Evolutionary conservation across 2,888 invertebrate genomes (phyloP), one percentile per base, ranked within the genome.

Genomic region (Orthosia cruda): DNA sequence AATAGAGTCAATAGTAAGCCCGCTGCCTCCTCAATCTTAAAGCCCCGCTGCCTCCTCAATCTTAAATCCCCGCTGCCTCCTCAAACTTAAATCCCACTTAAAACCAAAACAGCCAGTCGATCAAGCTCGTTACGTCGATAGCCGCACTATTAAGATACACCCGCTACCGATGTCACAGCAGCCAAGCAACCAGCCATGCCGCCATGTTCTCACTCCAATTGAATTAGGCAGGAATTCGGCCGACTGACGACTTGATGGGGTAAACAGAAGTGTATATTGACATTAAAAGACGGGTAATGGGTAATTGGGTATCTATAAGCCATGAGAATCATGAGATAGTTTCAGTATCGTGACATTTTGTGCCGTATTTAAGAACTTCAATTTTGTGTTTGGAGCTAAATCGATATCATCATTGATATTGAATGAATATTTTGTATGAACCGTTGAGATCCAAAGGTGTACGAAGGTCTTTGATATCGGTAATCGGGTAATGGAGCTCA

Each of bases 91-190:
- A 59, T 57, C 72, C 0, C 9, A 55, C n/a, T 26, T 23, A 59
- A 70, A 74, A 62, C 65, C 74, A 69, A 74, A 77, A 75, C 77
- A 59, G 78, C 64, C 50, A 67, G 66, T 73, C 73, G 77, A 69
- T 81, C 71, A 81, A n/a, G 66, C 81, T 85, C 91, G 80, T 87
- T 89, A 88, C 91, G 92, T 92, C 93, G 91, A 91, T 94, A 93
- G 93, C 92, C 80, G 90, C 87, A 88, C 92, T 90, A 93, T 93
- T 93, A 92, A 93, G 92, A 94, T 92, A 93, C 84, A 79, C 84
- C 77, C 84, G 72, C 75, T 20, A 89, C 86, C 88, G 88, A 88
- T 88, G 91, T 89, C 80, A 86, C 89, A 62, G 18, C 59, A 23
- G n/a, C n/a, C 49, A 1, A 65, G 32, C 61, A 16, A 58, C 40